Evolutionary conservation across 2,113 vertebrate genomes (phyloP).

Genomic region (Promerops cafer): DNA sequence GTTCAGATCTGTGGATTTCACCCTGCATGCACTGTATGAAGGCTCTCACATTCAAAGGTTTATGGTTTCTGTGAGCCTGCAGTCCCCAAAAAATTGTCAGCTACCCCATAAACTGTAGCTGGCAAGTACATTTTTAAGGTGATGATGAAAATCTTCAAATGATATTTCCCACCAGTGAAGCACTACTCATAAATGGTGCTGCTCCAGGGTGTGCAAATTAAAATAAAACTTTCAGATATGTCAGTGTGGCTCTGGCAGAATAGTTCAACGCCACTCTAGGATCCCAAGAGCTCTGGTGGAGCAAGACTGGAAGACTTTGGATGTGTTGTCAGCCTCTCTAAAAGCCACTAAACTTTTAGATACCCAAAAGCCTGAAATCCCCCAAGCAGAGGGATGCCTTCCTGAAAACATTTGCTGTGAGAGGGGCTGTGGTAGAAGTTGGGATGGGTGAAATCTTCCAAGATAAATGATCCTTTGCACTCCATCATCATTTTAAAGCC

Average conservation of each 20-base stretch:
- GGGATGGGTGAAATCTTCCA: not conserved
- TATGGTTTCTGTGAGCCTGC: not conserved
- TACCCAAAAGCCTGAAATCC: not conserved
- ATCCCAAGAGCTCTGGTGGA: not conserved
- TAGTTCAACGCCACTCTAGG: not conserved
- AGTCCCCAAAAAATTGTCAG: not conserved
- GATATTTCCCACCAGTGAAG: not conserved
- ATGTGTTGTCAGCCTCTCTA: not conserved
- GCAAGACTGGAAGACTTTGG: not conserved
- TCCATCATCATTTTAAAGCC: not conserved
- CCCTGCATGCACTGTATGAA: fast-evolving
- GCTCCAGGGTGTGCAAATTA: not conserved
- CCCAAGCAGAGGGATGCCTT: not conserved
- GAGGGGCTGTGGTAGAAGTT: not conserved
- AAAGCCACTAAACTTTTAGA: not conserved
- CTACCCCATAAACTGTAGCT: not conserved
- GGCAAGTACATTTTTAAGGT: not conserved
- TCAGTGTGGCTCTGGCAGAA: not conserved
- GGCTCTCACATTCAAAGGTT: not conserved
- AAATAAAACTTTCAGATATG: not conserved
- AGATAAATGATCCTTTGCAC: not conserved
- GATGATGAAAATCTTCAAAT: not conserved
- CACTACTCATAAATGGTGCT: not conserved
- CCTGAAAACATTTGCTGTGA: not conserved
- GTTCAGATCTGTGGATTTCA: not conserved